These are phyloP conservation scores for Charanyca ferruginea DNA, from an alignment of 2,888 invertebrate species.

Conservation along the genomic window DNA sequence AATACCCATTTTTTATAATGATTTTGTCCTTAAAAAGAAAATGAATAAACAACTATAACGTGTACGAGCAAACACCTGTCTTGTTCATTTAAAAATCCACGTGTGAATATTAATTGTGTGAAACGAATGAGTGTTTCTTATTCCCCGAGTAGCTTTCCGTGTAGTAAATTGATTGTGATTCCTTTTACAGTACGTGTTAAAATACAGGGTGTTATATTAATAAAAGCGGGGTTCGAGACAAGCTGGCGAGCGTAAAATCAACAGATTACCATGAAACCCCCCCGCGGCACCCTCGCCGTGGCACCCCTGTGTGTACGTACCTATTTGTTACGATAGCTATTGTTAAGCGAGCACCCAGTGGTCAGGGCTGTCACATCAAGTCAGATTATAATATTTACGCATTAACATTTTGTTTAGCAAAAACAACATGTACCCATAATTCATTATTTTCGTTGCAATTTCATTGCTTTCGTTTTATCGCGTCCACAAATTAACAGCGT, in stretches of 20 bases:
- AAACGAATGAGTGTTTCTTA: slow-evolving; percentile 77
- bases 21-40: slow-evolving; percentile 31
- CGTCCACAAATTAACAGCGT: slow-evolving; percentile 46
- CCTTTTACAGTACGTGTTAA: slow-evolving; percentile 84
- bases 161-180: slow-evolving; percentile 74
- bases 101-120: slow-evolving; percentile 71
- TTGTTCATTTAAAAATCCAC: slow-evolving; percentile 63
- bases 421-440: slow-evolving; percentile 35
- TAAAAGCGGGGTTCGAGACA: slow-evolving; percentile 83
- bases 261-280: slow-evolving; percentile 89
- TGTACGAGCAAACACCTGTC: slow-evolving; percentile 55
- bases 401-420: slow-evolving; percentile 63
- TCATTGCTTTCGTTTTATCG: slow-evolving; percentile 38
- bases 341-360: slow-evolving; percentile 76
- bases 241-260: slow-evolving; percentile 89
- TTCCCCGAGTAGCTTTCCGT: slow-evolving; percentile 61
- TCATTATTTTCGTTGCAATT: slow-evolving; percentile 36
- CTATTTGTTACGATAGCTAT: slow-evolving; percentile 87
- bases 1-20: slow-evolving; percentile 15
- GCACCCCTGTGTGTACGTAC: slow-evolving; percentile 83
- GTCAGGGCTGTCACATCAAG: slow-evolving; percentile 83
- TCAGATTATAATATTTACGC: slow-evolving; percentile 62
- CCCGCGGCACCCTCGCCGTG: slow-evolving; percentile 75
- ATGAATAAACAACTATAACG: slow-evolving; percentile 34
- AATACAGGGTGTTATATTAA: slow-evolving; percentile 85